phyloP scores from a whole-genome alignment of 2,113 vertebrate genomes.

The Conger conger region DNA sequence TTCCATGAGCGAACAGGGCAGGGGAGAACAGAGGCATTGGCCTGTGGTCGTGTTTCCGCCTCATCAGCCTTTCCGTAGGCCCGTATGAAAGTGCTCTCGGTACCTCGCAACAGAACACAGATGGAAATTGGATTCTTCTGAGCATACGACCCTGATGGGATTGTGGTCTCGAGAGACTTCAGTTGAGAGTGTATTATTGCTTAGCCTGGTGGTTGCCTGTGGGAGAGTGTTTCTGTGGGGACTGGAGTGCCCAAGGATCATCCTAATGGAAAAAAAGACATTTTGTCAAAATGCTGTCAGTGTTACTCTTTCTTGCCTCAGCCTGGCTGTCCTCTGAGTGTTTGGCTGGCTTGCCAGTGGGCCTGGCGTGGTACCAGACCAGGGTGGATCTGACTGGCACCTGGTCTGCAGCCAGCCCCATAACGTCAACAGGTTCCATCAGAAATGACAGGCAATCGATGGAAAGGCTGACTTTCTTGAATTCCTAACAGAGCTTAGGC shows the following conservation, averaged over 20 bases:
- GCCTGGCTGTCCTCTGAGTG: too few relatives aligned
- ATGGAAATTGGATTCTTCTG: constrained; percentile 37
- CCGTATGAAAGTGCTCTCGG: background rate
- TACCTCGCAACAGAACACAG: constrained; percentile 25
- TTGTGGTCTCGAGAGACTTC: background rate
- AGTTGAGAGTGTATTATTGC: background rate
- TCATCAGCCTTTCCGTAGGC: background rate
- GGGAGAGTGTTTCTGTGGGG: background rate
- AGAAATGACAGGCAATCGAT: background rate
- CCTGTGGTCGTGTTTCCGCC: background rate
- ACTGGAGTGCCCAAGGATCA: background rate
- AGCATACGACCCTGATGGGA: constrained; percentile 22
- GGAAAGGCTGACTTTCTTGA: background rate
- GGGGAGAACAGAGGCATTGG: constrained; percentile 13
- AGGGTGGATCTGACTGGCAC: background rate
- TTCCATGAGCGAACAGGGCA: background rate
- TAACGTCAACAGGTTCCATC: background rate
- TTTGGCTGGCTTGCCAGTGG: background rate
- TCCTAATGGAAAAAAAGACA: background rate
- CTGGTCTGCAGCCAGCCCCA: background rate
- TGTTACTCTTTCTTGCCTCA: background rate
- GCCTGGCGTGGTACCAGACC: background rate
- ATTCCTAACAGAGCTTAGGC: background rate
- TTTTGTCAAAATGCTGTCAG: background rate
- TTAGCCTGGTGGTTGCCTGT: background rate